A percentile compares a stretch with the other conserved stretches of the same genome.
Conservation (phyloP, 2,113 vertebrate genomes). For the Vicugna pacos region DNA sequence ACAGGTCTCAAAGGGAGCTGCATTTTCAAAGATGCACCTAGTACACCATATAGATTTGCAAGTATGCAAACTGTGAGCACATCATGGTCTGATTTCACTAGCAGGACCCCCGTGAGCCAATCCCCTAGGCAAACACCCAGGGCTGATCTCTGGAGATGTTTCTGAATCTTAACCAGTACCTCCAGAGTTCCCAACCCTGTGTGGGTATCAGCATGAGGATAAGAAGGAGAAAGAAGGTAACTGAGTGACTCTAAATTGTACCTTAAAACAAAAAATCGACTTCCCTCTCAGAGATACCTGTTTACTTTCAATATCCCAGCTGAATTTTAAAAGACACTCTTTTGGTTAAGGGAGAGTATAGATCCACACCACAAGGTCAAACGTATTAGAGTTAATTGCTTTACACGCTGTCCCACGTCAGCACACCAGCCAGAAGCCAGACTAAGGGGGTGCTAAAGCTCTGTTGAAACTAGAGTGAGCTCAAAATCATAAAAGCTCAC, state of each 20-base stretch:
- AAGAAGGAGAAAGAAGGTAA: not conserved
- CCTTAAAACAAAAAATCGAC: not conserved
- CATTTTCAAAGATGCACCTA: conserved; percentile 19
- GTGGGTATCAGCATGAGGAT: not conserved
- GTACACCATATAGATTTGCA: not conserved
- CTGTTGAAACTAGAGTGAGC: not conserved
- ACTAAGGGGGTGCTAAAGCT: not conserved
- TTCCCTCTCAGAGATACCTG: not conserved
- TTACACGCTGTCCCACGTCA: not conserved
- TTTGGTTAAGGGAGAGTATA: not conserved
- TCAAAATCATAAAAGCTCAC: not conserved
- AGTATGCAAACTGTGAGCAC: not conserved
- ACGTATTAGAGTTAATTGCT: not conserved
- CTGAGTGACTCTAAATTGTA: not conserved
- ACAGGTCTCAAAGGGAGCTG: not conserved
- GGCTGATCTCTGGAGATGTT: not conserved
- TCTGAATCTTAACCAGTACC: not conserved
- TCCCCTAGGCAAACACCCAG: not conserved
- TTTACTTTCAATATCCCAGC: not conserved
- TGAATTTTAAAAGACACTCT: not conserved
- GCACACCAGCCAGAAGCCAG: not conserved
- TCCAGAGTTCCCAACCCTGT: not conserved
- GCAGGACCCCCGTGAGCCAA: not conserved
- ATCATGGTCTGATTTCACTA: not conserved
- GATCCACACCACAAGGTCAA: not conserved